Evolutionary conservation across 2,113 vertebrate genomes (phyloP).

Genomic region (Corythoichthys intestinalis): DNA sequence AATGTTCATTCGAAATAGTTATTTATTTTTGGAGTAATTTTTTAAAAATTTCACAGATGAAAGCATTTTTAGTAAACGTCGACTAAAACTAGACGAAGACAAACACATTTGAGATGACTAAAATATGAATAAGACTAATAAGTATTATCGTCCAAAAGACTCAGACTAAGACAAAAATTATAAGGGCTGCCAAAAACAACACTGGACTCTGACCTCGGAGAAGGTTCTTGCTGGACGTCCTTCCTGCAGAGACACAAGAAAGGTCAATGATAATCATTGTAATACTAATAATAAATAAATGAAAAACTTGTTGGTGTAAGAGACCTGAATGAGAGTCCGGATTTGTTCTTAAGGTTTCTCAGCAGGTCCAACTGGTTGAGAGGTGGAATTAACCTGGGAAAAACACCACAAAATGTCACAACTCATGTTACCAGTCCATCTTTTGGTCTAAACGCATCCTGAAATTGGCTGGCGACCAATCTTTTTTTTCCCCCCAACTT

Average conservation of each 20-base stretch:
- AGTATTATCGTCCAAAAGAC: too few relatives aligned
- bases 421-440: not conserved
- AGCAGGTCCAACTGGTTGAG: slow-evolving; percentile 94
- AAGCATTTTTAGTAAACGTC: not conserved
- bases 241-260: slow-evolving; percentile 76
- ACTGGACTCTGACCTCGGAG: slow-evolving; percentile 82
- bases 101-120: too few relatives aligned
- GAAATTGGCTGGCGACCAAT: too few relatives aligned
- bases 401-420: slow-evolving; percentile 12
- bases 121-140: too few relatives aligned
- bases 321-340: slow-evolving; percentile 94
- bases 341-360: slow-evolving; percentile 96
- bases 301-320: not conserved
- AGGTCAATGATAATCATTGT: not conserved
- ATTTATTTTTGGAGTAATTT: too few relatives aligned
- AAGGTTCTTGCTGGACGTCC: slow-evolving; percentile 87
- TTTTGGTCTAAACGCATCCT: too few relatives aligned
- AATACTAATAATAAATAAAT: not conserved
- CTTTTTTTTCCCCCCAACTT: too few relatives aligned
- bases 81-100: too few relatives aligned
- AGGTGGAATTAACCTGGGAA: slow-evolving; percentile 86
- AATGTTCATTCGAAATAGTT: too few relatives aligned
- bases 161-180: too few relatives aligned
- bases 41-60: too few relatives aligned
- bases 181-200: not conserved